A percentile compares a stretch with the other conserved stretches of the same genome.
phyloP scores from a whole-genome alignment of 2,113 vertebrate species.

The Pterocles orientalis region DNA sequence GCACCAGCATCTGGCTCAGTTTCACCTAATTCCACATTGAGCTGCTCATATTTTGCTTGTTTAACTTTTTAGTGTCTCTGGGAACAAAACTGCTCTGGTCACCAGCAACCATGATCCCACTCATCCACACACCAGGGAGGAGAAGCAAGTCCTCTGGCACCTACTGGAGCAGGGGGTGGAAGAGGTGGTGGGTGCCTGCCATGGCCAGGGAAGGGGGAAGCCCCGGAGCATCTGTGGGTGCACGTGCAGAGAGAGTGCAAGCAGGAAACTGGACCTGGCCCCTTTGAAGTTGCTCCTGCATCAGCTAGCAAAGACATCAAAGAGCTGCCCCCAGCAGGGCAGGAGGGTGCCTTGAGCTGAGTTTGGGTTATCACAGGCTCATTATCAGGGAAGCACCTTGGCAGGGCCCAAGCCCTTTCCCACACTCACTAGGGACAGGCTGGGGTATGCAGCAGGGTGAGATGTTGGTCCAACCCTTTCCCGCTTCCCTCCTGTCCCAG shows the following conservation, averaged over 20 bases:
- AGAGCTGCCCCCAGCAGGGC: background rate
- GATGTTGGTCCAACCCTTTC: background rate
- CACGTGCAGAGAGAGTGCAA: fast-evolving
- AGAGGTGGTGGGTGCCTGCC: background rate
- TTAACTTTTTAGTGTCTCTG: background rate
- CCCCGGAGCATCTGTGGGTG: fast-evolving
- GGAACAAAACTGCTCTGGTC: background rate
- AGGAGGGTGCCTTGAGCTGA: background rate
- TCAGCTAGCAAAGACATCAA: background rate
- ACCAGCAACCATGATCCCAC: fast-evolving
- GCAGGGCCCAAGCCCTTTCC: background rate
- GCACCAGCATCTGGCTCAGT: background rate
- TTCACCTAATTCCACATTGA: background rate
- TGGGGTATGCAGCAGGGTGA: background rate
- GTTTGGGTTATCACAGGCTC: background rate
- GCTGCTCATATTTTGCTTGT: background rate
- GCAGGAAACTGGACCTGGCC: background rate
- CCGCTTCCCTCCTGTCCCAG: background rate
- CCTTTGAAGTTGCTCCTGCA: background rate
- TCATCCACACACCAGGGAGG: background rate
- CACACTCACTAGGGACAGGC: fast-evolving
- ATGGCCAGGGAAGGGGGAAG: fast-evolving
- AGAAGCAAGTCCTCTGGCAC: fast-evolving
- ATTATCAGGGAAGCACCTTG: background rate
- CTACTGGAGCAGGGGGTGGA: background rate